Evolutionary conservation across 1,140 invertebrate species (phyloP), one percentile per base, ranked within the genome.

Genomic region (Thalassaphorura encarpata): DNA sequence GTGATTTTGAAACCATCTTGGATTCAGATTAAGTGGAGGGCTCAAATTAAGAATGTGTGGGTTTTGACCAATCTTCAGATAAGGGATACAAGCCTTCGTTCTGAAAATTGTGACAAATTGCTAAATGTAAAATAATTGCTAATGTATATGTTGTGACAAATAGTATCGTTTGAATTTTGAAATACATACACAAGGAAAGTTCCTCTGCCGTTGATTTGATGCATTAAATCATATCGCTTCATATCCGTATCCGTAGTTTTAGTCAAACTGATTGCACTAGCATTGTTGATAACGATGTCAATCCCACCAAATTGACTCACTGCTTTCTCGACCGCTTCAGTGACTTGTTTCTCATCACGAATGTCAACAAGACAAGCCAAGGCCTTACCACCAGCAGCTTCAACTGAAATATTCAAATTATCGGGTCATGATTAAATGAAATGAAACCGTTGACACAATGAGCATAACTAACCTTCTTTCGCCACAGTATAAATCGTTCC

Each of bases 401-500:
- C 90, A 74, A 97, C 90, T 94, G 63, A 41, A 56, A 45, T 61
- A 43, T 41, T 54, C 42, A 43, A 18, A 43, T 8, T 6, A 11
- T 43, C 21, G 18, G 42, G 19, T n/a, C 42, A 6, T 43, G 21
- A 21, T 43, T 21, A 43, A 11, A 36, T 11, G 33, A n/a, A 11
- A 11, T 36, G 33, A n/a, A 36, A 36, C 19, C 16, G 42, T 21
- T 21, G 8, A 21, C 11, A 28, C 18, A 1, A 45, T 28, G 31
- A 36, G 16, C n/a, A 28, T 60, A 66, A 75, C 70, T 73, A 78
- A 88, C 92, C 84, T 81, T 99, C 95, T 79, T 94, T 82, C 8
- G 93, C 94, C 47, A 95, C 90, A 3, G 89, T 83, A 72, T 91
- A 98, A 71, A 99, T 97, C 18, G 96, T 99, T 56, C 96, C 96